Base-by-base conservation (phyloP, 1,140 invertebrate species). In the Brachionus manjavacas region DNA sequence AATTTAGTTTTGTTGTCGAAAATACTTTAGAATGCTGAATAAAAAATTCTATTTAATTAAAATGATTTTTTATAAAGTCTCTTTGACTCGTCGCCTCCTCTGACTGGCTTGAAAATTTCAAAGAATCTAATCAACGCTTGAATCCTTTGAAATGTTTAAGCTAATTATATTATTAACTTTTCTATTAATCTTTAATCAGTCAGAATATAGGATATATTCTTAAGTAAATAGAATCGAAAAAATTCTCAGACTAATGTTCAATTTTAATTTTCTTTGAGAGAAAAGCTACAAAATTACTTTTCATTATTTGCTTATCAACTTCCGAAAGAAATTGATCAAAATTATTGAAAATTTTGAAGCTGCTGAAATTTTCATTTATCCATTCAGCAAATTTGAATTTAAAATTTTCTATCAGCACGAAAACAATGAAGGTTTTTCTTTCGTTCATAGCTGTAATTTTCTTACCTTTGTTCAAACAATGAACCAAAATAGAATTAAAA, bases 401-500 rank as follows among this genome's bases (percentile, higher is more conserved):
- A 41, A 20, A 72, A 72, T 41, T 72, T 72, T 68, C 31, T 68
- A 72, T 72, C 68, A 72, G 68, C 68, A 72, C 39, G 68, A 72
- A 72, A 72, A 72, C 68, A 72, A 72, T 72, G 68, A 72, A 72
- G 14, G 12, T 70, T 68, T 31, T 72, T 72, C 20, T 41, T 72
- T 72, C 39, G 16, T 41, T 72, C 16, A 39, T 16, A 41, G n/a
- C 39, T 68, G 20, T 9, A 25, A 66, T 66, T 70, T 72, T 41
- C 35, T 72, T 72, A 72, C 68, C 68, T 72, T 72, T 72, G 9
- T 39, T 72, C 68, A 72, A 72, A 72, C 35, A 72, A 72, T 72
- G 35, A 72, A 39, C 68, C 16, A 35, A 41, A 72, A 41, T 35
- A 39, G 68, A 72, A 72, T 41, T 41, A n/a, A 41, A 72, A 72